A percentile compares a stretch with the other conserved stretches of the same genome.
These are phyloP conservation scores for Cheilosia urbana DNA, from an alignment of 2,888 invertebrate genomes.

Conservation along the genomic window DNA sequence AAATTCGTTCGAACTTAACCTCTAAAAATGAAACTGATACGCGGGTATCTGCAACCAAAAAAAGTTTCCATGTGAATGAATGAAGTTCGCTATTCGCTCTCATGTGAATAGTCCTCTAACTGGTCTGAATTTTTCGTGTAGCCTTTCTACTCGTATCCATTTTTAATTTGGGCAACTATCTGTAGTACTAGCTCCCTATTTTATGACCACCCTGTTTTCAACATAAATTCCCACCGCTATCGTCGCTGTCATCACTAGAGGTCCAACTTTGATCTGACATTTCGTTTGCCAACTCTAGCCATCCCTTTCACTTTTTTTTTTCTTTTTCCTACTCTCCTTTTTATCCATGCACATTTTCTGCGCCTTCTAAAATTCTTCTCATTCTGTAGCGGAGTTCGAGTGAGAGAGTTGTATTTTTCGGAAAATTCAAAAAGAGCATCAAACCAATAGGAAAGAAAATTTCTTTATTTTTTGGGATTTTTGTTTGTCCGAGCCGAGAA, in stretches of 20 bases:
- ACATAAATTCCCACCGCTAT: not conserved
- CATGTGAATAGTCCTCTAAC: no score
- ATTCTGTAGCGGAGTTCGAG: constrained; percentile 72
- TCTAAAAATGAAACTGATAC: no score
- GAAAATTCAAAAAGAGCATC: constrained; percentile 65
- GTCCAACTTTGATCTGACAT: constrained; percentile 20
- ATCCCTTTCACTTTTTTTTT: constrained; percentile 40
- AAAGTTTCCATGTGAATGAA: no score
- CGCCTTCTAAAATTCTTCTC: constrained; percentile 50
- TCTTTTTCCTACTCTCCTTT: constrained; percentile 17
- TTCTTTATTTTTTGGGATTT: constrained; percentile 60
- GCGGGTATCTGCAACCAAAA: no score
- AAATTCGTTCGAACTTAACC: no score
- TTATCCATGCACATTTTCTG: constrained; percentile 40
- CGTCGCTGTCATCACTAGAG: constrained; percentile 32
- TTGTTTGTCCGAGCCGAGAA: constrained; percentile 42
- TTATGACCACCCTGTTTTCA: constrained; percentile 23
- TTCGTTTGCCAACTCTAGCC: not conserved
- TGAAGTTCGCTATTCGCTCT: no score
- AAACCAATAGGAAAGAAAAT: constrained; percentile 50
- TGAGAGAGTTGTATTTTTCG: constrained; percentile 64
- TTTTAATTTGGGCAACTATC: no score
- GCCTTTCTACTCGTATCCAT: no score
- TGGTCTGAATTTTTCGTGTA: no score
- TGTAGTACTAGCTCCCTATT: no score